phyloP scores from a whole-genome alignment of 1,140 invertebrate genomes.

The Laupala kohalensis region DNA sequence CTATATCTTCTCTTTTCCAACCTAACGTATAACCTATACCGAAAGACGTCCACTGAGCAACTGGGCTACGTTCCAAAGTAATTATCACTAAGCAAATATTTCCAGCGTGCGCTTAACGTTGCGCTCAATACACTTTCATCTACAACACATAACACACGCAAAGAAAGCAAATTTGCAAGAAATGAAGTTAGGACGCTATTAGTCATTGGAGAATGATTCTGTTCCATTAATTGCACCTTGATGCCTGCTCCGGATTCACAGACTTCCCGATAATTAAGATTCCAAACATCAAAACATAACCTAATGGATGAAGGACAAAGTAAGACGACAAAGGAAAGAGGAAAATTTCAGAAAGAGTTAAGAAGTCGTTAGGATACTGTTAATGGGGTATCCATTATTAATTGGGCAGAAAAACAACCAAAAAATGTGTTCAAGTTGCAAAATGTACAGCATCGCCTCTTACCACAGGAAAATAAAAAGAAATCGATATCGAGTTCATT shows the following conservation, averaged over 20 bases:
- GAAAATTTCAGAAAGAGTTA: too few relatives aligned
- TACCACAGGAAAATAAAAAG: too few relatives aligned
- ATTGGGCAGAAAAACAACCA: too few relatives aligned
- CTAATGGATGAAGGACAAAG: too few relatives aligned
- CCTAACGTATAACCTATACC: neutral
- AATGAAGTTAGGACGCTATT: neutral
- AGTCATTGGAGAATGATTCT: neutral
- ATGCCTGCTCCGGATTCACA: neutral
- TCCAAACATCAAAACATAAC: too few relatives aligned
- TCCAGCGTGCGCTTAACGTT: neutral
- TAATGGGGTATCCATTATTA: too few relatives aligned
- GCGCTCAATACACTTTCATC: neutral
- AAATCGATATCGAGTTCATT: too few relatives aligned
- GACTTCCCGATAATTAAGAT: neutral
- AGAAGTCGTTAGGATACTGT: too few relatives aligned
- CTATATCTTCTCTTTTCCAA: neutral
- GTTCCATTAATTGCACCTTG: neutral
- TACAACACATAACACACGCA: neutral
- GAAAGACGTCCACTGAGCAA: neutral
- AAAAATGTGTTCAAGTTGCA: too few relatives aligned
- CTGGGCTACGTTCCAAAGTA: neutral
- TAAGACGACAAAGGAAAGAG: too few relatives aligned
- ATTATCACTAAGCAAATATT: neutral
- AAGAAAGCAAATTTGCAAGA: neutral
- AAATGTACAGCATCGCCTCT: too few relatives aligned